Evolutionary conservation across 2,888 invertebrate species (phyloP), one percentile per base, ranked within the genome.

Genomic region (Macropis europaea): DNA sequence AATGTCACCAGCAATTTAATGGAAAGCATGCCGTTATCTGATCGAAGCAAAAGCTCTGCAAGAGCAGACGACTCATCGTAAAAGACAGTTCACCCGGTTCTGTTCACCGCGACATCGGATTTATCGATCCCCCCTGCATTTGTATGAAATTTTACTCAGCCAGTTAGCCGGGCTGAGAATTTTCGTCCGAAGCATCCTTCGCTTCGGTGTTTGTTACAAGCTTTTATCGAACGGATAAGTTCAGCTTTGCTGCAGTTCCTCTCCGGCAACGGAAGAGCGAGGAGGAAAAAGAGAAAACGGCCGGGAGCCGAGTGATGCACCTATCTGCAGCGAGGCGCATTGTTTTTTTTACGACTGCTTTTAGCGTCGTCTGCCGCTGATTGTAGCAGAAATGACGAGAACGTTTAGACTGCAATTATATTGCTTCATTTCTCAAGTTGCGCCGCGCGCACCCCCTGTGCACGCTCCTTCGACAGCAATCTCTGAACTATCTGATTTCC

Each of bases 381-480:
- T 77, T 52, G 48, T 40, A 19, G 34, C 32, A 60, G 56, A 66
- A 66, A 68, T 61, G 71, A 66, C 57, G 59, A 26, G 53, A 53
- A 53, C 62, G 74, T 72, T 62, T 69, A 54, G 38, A 66, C 54
- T 47, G 50, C 62, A 68, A 75, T 73, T 68, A 75, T 56, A 36
- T 45, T 30, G 54, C 54, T 73, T 54, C 48, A 69, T 69, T 54
- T 57, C 47, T 59, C 48, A 50, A 50, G 26, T 26, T 40, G 32
- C 34, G 32, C 34, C 52, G 17, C 9, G 19, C 30, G 24, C n/a
- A 9, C 34, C n/a, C n/a, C n/a, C n/a, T 9, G 2, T 26, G 30
- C 24, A 36, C 24, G 34, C 19, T 34, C 26, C 22, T 64, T 22
- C 38, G 30, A 57, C 32, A 48, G 57, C 52, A 57, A 52, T 57